Conservation (phyloP, 2,888 invertebrate species). For the Eurois occulta region DNA sequence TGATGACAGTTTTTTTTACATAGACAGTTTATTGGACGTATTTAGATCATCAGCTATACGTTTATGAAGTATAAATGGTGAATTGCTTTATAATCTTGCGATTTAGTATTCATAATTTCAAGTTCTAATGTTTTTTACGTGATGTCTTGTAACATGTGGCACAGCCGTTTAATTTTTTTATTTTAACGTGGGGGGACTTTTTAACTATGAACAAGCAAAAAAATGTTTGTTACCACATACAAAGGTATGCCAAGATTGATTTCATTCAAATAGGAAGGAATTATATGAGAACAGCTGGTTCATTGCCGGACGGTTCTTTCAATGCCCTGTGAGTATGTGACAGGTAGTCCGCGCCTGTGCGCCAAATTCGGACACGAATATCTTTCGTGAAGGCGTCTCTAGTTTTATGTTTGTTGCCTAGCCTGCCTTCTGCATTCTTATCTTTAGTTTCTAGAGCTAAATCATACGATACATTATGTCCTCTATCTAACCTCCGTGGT, state of each 20-base stretch:
- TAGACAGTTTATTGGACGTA: slow-evolving; percentile 13
- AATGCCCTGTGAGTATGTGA: background rate
- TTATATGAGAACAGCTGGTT: background rate
- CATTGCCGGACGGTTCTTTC: background rate
- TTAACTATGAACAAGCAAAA: slow-evolving; percentile 11
- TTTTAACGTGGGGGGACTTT: slow-evolving; percentile 11
- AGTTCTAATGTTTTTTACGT: background rate
- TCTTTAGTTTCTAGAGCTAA: background rate
- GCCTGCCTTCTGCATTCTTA: background rate
- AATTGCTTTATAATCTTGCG: background rate
- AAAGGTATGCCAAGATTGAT: background rate
- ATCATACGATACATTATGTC: background rate
- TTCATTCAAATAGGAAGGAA: background rate
- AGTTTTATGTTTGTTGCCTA: background rate
- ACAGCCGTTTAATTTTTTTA: slow-evolving; percentile 1
- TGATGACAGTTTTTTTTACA: too few relatives aligned
- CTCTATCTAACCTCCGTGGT: slow-evolving; percentile 15
- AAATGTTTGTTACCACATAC: background rate
- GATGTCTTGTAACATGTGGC: slow-evolving; percentile 25
- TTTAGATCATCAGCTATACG: slow-evolving; percentile 23
- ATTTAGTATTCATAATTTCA: background rate
- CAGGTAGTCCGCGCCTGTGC: background rate
- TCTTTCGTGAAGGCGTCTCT: background rate
- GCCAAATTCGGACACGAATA: background rate
- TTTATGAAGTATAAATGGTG: background rate